These are phyloP conservation scores for Ephialtes manifestator DNA, from an alignment of 2,888 invertebrate species.

Conservation along the genomic window DNA sequence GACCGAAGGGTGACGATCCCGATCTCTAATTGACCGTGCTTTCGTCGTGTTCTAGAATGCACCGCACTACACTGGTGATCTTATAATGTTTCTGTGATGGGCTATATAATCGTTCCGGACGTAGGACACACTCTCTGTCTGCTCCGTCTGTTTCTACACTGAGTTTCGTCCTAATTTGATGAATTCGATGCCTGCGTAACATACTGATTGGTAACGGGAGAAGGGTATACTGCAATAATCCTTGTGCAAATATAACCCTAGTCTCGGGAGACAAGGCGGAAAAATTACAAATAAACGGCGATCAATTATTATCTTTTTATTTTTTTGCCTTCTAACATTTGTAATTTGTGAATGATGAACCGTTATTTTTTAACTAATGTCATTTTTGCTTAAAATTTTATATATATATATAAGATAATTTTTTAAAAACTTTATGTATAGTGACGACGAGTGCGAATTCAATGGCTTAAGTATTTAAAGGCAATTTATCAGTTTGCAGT, in stretches of 20 bases:
- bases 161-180: conserved; percentile 79
- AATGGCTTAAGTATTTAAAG: too few relatives aligned
- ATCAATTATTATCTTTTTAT: neutral
- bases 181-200: conserved; percentile 59
- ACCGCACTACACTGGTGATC: conserved; percentile 75
- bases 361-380: too few relatives aligned
- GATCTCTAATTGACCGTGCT: conserved; percentile 85
- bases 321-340: neutral
- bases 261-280: too few relatives aligned
- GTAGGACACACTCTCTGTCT: conserved; percentile 73
- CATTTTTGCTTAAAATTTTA: neutral
- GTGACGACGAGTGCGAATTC: too few relatives aligned
- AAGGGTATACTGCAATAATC: conserved; percentile 11
- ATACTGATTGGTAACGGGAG: conserved; percentile 52
- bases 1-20: conserved; percentile 82
- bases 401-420: too few relatives aligned
- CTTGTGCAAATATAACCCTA: neutral
- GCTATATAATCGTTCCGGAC: conserved; percentile 81
- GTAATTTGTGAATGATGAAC: neutral
- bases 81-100: conserved; percentile 76
- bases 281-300: neutral
- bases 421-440: too few relatives aligned
- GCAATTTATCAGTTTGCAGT: too few relatives aligned
- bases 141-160: neutral
- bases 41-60: conserved; percentile 61